These are phyloP conservation scores for Melipona beecheii DNA, from an alignment of 2,888 invertebrate species.

Conservation along the genomic window DNA sequence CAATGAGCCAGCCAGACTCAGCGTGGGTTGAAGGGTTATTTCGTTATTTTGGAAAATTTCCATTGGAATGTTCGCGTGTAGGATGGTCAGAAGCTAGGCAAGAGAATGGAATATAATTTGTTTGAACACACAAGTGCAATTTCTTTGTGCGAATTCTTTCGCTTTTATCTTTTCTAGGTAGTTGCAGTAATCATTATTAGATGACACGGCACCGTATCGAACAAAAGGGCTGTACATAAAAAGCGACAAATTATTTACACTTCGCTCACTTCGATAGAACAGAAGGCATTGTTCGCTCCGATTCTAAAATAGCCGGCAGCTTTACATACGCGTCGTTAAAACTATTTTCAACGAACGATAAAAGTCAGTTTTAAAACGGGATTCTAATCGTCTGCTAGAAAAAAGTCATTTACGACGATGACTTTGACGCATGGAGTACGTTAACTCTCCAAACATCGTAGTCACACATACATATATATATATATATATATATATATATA, in stretches of 20 bases:
- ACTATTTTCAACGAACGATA: not conserved
- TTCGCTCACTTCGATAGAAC: not conserved
- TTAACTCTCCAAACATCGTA: constrained; percentile 27
- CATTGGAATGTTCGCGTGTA: too few relatives aligned
- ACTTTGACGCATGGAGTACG: constrained; percentile 22
- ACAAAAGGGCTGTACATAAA: constrained; percentile 14
- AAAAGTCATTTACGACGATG: constrained; percentile 11
- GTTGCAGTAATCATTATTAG: constrained; percentile 15
- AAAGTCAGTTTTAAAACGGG: not conserved
- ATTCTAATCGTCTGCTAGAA: not conserved
- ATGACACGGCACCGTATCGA: not conserved
- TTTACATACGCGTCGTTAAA: not conserved
- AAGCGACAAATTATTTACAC: constrained; percentile 1
- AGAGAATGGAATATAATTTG: not conserved
- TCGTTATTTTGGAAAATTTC: constrained; percentile 12
- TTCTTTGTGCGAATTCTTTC: not conserved
- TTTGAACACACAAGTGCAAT: not conserved
- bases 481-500: too few relatives aligned
- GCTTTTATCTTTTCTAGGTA: not conserved
- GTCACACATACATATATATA: not conserved
- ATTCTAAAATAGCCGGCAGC: not conserved
- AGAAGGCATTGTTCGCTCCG: constrained; percentile 10
- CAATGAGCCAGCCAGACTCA: constrained; percentile 31
- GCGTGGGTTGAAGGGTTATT: constrained; percentile 8
- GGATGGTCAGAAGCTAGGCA: not conserved